phyloP scores from a whole-genome alignment of 2,113 vertebrate species.

The Cepphus grylle region DNA sequence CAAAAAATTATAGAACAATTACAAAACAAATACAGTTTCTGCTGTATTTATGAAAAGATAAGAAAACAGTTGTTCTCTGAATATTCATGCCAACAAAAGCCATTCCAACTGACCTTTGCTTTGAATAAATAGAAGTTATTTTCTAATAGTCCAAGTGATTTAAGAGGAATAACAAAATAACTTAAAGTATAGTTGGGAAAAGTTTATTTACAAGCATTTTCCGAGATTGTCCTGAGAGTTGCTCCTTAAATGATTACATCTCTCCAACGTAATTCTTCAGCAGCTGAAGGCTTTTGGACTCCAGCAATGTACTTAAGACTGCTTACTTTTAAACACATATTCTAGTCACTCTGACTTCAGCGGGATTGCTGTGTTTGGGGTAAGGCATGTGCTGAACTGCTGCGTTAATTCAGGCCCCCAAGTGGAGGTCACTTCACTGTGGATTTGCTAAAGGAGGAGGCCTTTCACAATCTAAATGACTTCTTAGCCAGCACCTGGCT shows the following conservation, averaged over 20 bases:
- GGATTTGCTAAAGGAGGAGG: background rate
- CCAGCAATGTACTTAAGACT: background rate
- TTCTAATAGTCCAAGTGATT: background rate
- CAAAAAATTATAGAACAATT: background rate
- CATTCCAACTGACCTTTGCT: background rate
- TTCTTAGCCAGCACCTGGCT: background rate
- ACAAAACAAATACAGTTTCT: background rate
- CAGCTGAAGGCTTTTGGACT: background rate
- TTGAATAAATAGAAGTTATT: background rate
- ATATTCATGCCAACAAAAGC: background rate
- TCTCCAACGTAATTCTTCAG: background rate
- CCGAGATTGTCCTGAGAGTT: background rate
- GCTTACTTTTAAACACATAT: background rate
- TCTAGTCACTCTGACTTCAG: background rate
- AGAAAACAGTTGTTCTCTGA: background rate
- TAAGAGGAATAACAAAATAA: background rate
- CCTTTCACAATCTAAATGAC: background rate
- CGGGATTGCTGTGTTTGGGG: background rate
- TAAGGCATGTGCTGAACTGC: background rate
- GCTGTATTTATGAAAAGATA: background rate
- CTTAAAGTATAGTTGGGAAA: background rate
- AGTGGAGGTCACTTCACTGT: background rate
- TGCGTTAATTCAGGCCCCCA: background rate
- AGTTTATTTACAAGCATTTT: background rate
- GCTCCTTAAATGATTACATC: background rate